These are phyloP conservation scores for Cnemophilus loriae DNA, from an alignment of 2,113 vertebrate species.

Conservation along the genomic window DNA sequence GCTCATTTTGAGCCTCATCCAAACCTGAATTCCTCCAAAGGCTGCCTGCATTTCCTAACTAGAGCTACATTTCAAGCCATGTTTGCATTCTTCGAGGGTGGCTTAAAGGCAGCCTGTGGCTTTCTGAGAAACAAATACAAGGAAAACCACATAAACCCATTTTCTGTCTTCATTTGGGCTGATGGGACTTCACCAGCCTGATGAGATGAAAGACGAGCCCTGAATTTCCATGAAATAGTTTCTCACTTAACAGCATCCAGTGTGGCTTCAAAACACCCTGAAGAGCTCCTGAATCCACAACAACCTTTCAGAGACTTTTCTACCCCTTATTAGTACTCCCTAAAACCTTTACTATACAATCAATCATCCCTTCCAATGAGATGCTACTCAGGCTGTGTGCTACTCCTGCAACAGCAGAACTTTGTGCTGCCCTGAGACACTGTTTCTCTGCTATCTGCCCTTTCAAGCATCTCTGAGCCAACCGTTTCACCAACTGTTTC, in stretches of 20 bases:
- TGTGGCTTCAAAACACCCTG: background rate
- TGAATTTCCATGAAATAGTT: background rate
- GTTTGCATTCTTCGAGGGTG: background rate
- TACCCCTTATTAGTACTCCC: background rate
- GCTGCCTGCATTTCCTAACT: background rate
- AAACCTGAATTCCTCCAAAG: background rate
- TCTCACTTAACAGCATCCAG: background rate
- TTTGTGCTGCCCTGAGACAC: background rate
- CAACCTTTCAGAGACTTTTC: background rate
- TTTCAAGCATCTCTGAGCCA: background rate
- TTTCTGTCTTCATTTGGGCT: background rate
- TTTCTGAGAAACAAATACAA: background rate
- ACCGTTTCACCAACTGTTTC: background rate
- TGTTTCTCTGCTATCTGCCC: background rate
- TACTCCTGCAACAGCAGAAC: background rate
- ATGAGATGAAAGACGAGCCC: background rate
- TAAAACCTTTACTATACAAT: background rate
- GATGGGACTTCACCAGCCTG: background rate
- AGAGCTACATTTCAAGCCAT: background rate
- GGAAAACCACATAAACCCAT: background rate
- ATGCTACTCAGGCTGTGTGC: background rate
- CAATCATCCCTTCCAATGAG: background rate
- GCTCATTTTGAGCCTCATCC: background rate
- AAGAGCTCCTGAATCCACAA: background rate
- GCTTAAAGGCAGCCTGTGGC: background rate